Percentiles rank a stretch among this genome's conserved stretches.
Conservation (phyloP, 2,888 invertebrate species). For the Caenorhabditis sp. region DNA sequence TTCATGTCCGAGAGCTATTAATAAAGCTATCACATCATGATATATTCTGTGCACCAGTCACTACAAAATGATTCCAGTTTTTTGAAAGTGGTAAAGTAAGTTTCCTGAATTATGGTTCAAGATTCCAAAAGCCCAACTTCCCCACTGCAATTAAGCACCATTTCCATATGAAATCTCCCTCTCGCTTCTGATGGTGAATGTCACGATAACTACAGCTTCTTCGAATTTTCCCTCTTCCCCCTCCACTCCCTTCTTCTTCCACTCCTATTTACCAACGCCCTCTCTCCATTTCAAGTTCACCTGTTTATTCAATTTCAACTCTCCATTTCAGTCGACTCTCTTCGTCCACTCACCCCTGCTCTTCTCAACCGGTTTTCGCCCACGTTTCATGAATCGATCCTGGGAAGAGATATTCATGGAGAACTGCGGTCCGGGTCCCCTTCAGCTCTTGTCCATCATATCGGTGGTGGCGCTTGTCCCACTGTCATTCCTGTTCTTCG, state of each 20-base stretch:
- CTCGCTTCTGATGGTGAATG: neutral
- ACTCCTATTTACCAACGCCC: conserved; percentile 2
- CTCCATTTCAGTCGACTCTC: conserved; percentile 3
- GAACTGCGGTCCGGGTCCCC: conserved; percentile 40
- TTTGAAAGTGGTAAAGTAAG: no score
- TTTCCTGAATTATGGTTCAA: neutral
- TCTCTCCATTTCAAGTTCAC: conserved; percentile 10
- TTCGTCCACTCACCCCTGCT: conserved; percentile 2
- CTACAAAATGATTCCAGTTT: no score
- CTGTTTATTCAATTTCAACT: conserved; percentile 7
- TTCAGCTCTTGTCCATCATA: conserved; percentile 8
- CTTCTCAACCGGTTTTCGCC: neutral
- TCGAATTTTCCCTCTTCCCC: neutral
- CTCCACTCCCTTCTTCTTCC: neutral
- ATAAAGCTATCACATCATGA: no score
- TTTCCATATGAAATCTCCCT: neutral
- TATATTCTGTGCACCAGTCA: neutral
- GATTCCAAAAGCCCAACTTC: neutral
- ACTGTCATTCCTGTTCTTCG: conserved; percentile 2
- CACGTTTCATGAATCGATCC: conserved; percentile 34
- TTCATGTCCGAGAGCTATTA: no score
- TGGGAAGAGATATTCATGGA: conserved; percentile 52
- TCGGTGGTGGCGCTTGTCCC: conserved; percentile 22
- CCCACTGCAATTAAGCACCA: neutral
- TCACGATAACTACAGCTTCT: conserved; percentile 12